phyloP scores from a whole-genome alignment of 2,888 invertebrate genomes.

The Dynastes grantii region DNA sequence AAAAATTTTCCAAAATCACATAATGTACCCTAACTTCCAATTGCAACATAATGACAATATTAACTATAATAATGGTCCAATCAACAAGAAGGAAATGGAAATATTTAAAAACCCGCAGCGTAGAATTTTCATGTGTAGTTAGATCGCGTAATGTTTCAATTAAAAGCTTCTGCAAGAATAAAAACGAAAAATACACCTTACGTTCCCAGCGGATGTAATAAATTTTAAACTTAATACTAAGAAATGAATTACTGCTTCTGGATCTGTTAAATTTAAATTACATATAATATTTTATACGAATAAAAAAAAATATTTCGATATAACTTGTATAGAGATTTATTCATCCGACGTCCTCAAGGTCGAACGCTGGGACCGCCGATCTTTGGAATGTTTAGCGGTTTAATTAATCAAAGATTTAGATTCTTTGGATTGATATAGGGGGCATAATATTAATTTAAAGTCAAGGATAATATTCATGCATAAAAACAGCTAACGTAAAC shows the following conservation, averaged over 20 bases:
- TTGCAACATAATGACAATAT: neutral
- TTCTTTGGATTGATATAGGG: too few relatives aligned
- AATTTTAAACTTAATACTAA: slow-evolving; percentile 17
- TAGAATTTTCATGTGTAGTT: neutral
- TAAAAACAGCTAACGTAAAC: too few relatives aligned
- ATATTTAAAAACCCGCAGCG: neutral
- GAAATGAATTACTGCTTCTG: neutral
- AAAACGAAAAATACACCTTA: neutral
- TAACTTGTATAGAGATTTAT: too few relatives aligned
- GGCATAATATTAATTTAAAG: too few relatives aligned
- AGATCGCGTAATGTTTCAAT: slow-evolving; percentile 10
- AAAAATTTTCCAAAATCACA: too few relatives aligned
- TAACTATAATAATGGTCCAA: neutral
- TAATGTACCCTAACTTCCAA: neutral
- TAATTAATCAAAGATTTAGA: too few relatives aligned
- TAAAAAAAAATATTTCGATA: too few relatives aligned
- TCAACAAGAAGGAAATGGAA: neutral
- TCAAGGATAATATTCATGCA: too few relatives aligned
- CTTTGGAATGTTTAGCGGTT: too few relatives aligned
- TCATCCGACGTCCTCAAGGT: too few relatives aligned
- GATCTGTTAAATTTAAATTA: neutral
- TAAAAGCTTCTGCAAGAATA: neutral
- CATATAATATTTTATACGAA: neutral
- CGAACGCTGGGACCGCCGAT: too few relatives aligned
- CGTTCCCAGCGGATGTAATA: slow-evolving; percentile 16